A percentile compares a stretch with the other conserved stretches of the same genome.
Conservation (phyloP, 2,888 invertebrate species). For the Papilio protenor region DNA sequence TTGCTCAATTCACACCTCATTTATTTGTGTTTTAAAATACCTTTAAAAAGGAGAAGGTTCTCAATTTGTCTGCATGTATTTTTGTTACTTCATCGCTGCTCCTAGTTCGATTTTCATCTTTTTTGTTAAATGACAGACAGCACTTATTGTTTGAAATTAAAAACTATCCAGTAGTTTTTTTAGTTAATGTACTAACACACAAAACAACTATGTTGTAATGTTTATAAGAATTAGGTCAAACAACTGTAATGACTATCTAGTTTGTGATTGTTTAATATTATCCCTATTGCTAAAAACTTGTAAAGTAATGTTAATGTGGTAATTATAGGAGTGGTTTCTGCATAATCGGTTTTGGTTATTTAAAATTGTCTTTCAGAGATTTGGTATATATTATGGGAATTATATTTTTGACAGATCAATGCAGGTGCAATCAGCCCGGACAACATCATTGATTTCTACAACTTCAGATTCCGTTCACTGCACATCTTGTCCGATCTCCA, state of each 20-base stretch:
- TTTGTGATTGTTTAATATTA: neutral
- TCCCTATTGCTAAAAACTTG: neutral
- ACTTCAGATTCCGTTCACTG: conserved; percentile 86
- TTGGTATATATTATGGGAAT: conserved; percentile 14
- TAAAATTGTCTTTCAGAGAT: conserved; percentile 3
- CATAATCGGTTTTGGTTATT: neutral
- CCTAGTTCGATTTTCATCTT: too few relatives aligned
- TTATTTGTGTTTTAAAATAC: neutral
- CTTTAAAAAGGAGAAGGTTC: neutral
- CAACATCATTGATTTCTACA: conserved; percentile 86
- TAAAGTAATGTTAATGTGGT: neutral
- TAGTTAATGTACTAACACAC: too few relatives aligned
- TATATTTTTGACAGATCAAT: conserved; percentile 64
- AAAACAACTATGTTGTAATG: too few relatives aligned
- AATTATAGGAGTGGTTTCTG: neutral
- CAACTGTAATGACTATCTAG: neutral
- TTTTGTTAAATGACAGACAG: too few relatives aligned
- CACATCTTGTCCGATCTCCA: conserved; percentile 86
- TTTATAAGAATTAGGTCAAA: neutral
- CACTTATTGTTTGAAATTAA: too few relatives aligned
- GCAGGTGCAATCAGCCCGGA: conserved; percentile 79
- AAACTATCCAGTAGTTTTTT: too few relatives aligned
- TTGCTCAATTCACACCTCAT: neutral
- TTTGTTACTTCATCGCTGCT: too few relatives aligned
- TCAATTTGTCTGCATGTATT: too few relatives aligned